Evolutionary conservation across 2,888 invertebrate genomes (phyloP).

Genomic region (Trichopoda pennipes): DNA sequence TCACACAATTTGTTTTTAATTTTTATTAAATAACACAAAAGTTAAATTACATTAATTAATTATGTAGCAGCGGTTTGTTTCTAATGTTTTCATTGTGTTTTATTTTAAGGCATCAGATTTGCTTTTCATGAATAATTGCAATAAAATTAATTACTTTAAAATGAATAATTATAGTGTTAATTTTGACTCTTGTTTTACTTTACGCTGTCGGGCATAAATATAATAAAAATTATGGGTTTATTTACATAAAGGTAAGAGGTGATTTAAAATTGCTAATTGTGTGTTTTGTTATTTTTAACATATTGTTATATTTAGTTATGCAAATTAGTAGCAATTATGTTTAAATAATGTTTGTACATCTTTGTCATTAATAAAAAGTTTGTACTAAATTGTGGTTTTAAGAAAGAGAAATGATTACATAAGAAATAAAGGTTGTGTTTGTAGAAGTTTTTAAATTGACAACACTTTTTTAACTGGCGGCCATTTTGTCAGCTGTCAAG

Average conservation of each 20-base stretch:
- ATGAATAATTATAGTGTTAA: constrained; percentile 47
- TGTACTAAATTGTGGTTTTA: no score
- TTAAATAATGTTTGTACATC: not conserved
- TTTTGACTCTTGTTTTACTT: constrained; percentile 27
- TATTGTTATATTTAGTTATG: constrained; percentile 17
- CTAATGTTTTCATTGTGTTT: not conserved
- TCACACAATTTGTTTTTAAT: no score
- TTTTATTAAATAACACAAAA: not conserved
- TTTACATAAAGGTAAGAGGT: constrained; percentile 4
- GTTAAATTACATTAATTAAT: constrained; percentile 31
- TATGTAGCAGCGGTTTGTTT: not conserved
- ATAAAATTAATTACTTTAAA: constrained; percentile 20
- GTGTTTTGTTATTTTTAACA: not conserved
- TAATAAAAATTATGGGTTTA: constrained; percentile 11
- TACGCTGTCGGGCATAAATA: not conserved
- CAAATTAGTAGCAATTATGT: not conserved
- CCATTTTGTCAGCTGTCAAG: no score
- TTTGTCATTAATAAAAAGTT: no score
- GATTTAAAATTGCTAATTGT: not conserved
- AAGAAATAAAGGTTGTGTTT: no score
- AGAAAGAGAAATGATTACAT: no score
- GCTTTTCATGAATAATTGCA: constrained; percentile 27
- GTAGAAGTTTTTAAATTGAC: no score
- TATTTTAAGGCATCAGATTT: not conserved
- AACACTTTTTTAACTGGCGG: no score